Evolutionary conservation across 2,888 invertebrate genomes (phyloP).

Genomic region (Ernsta delagoae): DNA sequence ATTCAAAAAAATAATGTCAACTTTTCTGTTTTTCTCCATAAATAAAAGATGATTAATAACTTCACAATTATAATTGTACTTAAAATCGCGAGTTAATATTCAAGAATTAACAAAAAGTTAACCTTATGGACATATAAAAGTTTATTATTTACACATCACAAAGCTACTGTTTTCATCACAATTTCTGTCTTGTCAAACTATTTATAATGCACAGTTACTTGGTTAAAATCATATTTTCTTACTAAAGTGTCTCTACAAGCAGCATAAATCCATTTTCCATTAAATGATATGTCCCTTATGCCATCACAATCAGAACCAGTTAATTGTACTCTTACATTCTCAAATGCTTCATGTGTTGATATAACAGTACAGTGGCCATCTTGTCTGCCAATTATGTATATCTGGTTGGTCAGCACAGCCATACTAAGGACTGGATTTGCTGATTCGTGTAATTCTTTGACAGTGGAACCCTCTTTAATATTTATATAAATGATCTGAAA

Average conservation of each 20-base stretch:
- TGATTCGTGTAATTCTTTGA: constrained; percentile 80
- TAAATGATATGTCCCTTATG: constrained; percentile 85
- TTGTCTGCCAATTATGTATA: constrained; percentile 84
- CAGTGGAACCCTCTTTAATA: constrained; percentile 58
- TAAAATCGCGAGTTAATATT: no score
- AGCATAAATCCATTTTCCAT: constrained; percentile 86
- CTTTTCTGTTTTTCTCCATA: no score
- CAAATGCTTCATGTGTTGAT: constrained; percentile 66
- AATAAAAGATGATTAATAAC: no score
- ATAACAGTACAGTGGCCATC: constrained; percentile 87
- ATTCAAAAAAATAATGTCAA: no score
- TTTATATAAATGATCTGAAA: constrained; percentile 67
- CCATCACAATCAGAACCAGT: constrained; percentile 90
- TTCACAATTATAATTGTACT: no score
- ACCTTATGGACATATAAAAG: not conserved
- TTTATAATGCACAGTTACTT: constrained; percentile 77
- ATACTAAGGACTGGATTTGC: constrained; percentile 84
- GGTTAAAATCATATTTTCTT: constrained; percentile 86
- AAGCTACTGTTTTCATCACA: not conserved
- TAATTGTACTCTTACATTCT: constrained; percentile 76
- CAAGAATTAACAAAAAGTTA: no score
- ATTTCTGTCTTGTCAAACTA: constrained; percentile 46
- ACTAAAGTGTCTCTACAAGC: constrained; percentile 87
- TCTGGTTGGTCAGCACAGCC: constrained; percentile 70
- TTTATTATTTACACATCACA: constrained; percentile 1